A percentile compares a stretch with the other conserved stretches of the same genome.
These are phyloP conservation scores for western clawed frog (Xenopus tropicalis) DNA, from an alignment of 2,113 vertebrate species.

Conservation along the genomic window DNA sequence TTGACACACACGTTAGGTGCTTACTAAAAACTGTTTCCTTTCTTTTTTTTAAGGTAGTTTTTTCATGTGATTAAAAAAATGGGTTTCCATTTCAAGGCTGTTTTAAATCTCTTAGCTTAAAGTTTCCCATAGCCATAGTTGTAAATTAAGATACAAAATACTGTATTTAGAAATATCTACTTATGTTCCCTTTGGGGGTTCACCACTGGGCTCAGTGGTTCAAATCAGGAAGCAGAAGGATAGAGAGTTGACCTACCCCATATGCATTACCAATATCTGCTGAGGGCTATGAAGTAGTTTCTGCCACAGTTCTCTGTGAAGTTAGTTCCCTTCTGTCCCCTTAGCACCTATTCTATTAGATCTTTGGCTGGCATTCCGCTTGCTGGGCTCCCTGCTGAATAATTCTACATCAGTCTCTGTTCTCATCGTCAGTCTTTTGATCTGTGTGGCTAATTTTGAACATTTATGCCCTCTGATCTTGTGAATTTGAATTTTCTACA, in stretches of 20 bases:
- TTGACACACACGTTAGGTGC: no score
- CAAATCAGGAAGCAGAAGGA: background rate
- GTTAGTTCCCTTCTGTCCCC: constrained; percentile 14
- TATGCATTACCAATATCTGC: background rate
- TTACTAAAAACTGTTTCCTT: no score
- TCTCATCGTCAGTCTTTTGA: constrained; percentile 28
- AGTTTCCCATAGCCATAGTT: no score
- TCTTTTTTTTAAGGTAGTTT: no score
- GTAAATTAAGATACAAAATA: no score
- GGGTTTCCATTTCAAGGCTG: no score
- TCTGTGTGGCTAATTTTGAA: constrained; percentile 36
- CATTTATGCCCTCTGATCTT: constrained; percentile 44
- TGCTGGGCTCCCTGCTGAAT: constrained; percentile 15
- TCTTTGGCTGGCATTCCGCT: constrained; percentile 27
- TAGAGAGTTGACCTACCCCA: constrained; percentile 5
- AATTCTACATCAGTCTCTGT: constrained; percentile 31
- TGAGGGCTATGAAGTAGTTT: background rate
- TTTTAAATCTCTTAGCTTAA: no score
- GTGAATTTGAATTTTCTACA: constrained; percentile 30
- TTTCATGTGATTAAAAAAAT: no score
- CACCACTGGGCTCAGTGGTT: background rate
- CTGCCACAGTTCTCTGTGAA: constrained; percentile 8
- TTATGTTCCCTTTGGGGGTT: no score
- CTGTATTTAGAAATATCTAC: no score
- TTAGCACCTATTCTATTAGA: constrained; percentile 37